A percentile compares a stretch with the other conserved stretches of the same genome.
phyloP scores from a whole-genome alignment of 2,113 vertebrate species.

The Nerophis lumbriciformis region DNA sequence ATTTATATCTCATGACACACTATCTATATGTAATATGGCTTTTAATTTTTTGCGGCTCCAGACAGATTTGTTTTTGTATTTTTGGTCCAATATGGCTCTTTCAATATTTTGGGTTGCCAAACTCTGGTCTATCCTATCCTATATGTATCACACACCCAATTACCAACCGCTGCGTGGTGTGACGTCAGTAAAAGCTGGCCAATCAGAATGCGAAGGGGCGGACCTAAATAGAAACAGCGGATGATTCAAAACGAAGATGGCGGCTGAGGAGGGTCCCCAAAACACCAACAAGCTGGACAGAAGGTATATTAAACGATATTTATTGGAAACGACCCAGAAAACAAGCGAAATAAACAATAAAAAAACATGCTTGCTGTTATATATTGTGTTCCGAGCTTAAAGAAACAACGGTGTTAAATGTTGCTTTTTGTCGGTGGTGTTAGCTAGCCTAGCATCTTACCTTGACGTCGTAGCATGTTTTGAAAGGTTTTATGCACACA shows the following conservation, averaged over 20 bases:
- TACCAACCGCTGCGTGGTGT: neutral
- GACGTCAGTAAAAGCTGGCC: slow-evolving; percentile 15
- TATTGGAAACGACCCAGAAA: neutral
- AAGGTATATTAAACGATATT: slow-evolving; percentile 49
- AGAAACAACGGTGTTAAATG: neutral
- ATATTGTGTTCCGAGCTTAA: neutral
- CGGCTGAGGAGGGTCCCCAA: slow-evolving; percentile 42
- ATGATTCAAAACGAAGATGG: slow-evolving; percentile 76
- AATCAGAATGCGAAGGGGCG: slow-evolving; percentile 30
- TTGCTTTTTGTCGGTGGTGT: neutral
- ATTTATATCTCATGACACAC: no score
- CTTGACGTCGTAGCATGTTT: neutral
- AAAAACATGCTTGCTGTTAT: neutral
- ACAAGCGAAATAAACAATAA: neutral
- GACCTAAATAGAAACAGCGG: slow-evolving; percentile 46
- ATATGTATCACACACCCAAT: neutral
- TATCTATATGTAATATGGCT: no score
- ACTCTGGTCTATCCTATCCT: no score
- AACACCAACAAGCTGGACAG: slow-evolving; percentile 52
- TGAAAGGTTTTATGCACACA: neutral
- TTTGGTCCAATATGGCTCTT: no score
- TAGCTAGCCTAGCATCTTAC: slow-evolving; percentile 13
- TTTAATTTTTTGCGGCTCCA: no score
- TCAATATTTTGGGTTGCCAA: no score
- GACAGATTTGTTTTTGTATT: no score